A percentile compares a stretch with the other conserved stretches of the same genome.
phyloP scores from a whole-genome alignment of 2,888 invertebrate species.

The Leptogaster cylindrica region DNA sequence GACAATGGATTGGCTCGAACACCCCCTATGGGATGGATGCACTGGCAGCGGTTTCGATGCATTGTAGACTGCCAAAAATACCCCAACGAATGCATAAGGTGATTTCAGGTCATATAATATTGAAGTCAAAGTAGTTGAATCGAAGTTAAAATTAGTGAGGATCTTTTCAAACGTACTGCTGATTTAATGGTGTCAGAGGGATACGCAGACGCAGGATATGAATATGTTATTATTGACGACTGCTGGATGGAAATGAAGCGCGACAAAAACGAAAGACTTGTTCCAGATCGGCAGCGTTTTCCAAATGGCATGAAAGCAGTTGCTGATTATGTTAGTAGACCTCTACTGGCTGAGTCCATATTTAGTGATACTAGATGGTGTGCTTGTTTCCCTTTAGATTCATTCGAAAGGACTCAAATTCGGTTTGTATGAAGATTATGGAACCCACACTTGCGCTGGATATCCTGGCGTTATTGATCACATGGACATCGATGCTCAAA shows the following conservation, averaged over 20 bases:
- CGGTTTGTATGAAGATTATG: slow-evolving; percentile 82
- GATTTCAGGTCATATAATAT: slow-evolving; percentile 43
- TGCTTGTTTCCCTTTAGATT: slow-evolving; percentile 64
- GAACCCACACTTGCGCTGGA: slow-evolving; percentile 76
- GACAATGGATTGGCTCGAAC: slow-evolving; percentile 69
- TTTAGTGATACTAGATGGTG: too few relatives aligned
- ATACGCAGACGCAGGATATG: slow-evolving; percentile 73
- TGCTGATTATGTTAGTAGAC: slow-evolving; percentile 75
- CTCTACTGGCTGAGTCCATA: too few relatives aligned
- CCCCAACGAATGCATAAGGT: slow-evolving; percentile 71
- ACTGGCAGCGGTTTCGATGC: slow-evolving; percentile 71
- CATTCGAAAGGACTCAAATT: slow-evolving; percentile 75
- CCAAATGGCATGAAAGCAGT: slow-evolving; percentile 75
- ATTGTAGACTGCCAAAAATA: slow-evolving; percentile 67
- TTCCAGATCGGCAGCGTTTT: slow-evolving; percentile 72
- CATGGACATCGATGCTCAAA: slow-evolving; percentile 72
- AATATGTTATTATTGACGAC: slow-evolving; percentile 77
- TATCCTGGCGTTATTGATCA: slow-evolving; percentile 75
- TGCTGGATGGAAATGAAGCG: slow-evolving; percentile 76
- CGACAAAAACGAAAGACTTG: slow-evolving; percentile 67
- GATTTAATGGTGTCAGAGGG: slow-evolving; percentile 72
- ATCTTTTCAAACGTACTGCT: slow-evolving; percentile 67
- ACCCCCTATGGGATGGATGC: slow-evolving; percentile 76
- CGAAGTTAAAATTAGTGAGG: slow-evolving; percentile 63
- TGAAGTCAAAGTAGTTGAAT: background rate